phyloP scores from a whole-genome alignment of 2,113 vertebrate genomes.

The Phrynosoma platyrhinos region DNA sequence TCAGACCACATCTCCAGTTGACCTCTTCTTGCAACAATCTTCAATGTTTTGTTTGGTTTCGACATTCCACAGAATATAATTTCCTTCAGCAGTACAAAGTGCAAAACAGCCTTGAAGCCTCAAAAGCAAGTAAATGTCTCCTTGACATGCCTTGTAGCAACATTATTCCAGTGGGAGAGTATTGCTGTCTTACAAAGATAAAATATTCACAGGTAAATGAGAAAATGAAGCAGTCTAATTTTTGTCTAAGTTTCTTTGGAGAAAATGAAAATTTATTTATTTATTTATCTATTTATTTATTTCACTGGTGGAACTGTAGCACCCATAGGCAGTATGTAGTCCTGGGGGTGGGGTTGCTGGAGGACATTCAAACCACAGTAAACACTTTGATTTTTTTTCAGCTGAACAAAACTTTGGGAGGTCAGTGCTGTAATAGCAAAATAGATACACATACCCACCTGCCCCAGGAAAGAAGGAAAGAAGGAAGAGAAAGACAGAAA shows the following conservation, averaged over 20 bases:
- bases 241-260: not conserved
- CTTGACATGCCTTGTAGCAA: not conserved
- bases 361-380: too few relatives aligned
- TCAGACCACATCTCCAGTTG: not conserved
- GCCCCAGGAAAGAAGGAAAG: too few relatives aligned
- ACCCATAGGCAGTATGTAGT: too few relatives aligned
- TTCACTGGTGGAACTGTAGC: not conserved
- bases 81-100: not conserved
- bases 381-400: too few relatives aligned
- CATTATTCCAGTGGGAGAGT: conserved; percentile 5
- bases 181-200: conserved; percentile 42
- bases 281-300: not conserved
- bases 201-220: conserved; percentile 42
- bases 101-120: not conserved
- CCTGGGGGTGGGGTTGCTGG: too few relatives aligned
- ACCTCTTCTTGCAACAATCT: not conserved
- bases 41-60: not conserved
- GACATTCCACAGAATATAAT: not conserved
- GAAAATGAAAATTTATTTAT: not conserved
- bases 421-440: too few relatives aligned
- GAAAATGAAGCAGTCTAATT: conserved; percentile 11
- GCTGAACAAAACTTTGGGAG: too few relatives aligned
- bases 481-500: too few relatives aligned
- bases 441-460: too few relatives aligned
- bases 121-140: not conserved